Evolutionary conservation across 1,140 invertebrate species (phyloP).

Genomic region (Penaeus japonicus): DNA sequence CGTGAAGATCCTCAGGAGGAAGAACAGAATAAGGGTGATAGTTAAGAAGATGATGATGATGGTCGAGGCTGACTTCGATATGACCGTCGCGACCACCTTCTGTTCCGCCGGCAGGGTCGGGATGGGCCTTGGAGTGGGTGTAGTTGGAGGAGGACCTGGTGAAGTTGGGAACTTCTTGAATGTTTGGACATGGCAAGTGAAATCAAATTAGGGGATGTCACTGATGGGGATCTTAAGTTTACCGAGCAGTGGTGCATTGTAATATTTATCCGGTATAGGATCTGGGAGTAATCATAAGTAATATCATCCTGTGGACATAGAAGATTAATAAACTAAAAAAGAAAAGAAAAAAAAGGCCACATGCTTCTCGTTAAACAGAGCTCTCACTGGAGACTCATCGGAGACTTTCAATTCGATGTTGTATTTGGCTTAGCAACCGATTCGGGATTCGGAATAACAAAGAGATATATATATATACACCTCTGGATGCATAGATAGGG

Average conservation of each 20-base stretch:
- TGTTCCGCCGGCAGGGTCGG: slow-evolving; percentile 60
- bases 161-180: background rate
- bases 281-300: too few species aligned
- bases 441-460: too few species aligned
- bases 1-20: slow-evolving; percentile 61
- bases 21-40: slow-evolving; percentile 60
- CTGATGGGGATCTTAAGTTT: background rate
- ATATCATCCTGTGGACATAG: too few species aligned
- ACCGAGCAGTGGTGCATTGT: too few species aligned
- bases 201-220: slow-evolving; percentile 28
- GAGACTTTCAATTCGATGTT: too few species aligned
- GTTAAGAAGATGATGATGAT: slow-evolving; percentile 61
- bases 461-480: too few species aligned
- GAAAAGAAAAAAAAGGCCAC: too few species aligned
- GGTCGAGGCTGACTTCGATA: slow-evolving; percentile 62
- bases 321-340: too few species aligned
- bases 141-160: slow-evolving; percentile 58
- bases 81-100: slow-evolving; percentile 61
- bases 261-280: too few species aligned
- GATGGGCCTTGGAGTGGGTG: slow-evolving; percentile 61
- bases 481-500: background rate
- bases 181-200: background rate
- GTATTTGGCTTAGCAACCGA: too few species aligned
- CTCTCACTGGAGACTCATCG: too few species aligned
- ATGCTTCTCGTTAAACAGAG: too few species aligned